Base-by-base conservation (phyloP, 2,113 vertebrate genomes). In the Alaudala cheleensis region DNA sequence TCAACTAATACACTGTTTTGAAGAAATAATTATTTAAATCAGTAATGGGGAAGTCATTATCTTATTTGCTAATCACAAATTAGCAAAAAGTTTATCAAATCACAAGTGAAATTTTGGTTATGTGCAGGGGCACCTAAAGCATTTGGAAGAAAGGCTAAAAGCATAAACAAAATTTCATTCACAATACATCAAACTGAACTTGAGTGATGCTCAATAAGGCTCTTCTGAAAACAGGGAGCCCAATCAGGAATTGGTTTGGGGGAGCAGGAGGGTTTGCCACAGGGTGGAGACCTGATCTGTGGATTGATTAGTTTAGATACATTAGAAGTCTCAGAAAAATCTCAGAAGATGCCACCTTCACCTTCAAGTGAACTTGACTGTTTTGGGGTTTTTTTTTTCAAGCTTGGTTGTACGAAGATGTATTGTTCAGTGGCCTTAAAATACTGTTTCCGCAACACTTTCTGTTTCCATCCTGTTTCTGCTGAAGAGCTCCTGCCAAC, bases 401-500 rank as follows among this genome's bases (percentile, higher is more conserved):
- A 25, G 6, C 9, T 45, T 12, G 16, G 21, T 44, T 61, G 31
- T 5, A 17, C 0, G 2, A 70, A 67, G 40, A 37, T 71, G 67
- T 71, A 23, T 58, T 81, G 71, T 58, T 47, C 3, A 3, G 9
- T 51, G 11, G 22, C 82, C 28, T 66, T 81, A 42, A 85, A 81
- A 44, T 24, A 20, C 2, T 2, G 16, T 72, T 62, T 90, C 47
- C 54, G 39, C 11, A 33, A 26, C 17, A 79, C 9, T 33, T 81
- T 72, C 67, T 57, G 8, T 58, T 78, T 95, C n/a, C 9, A 33
- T 62, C 11, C 6, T 28, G 17, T 22, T 12, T 25, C 34, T 74
- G 14, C 39, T 71, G 45, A 66, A 71, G 42, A 78, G 11, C 28
- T 56, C 29, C 18, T 0, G 0, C n/a, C 21, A 45, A 5, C 11